Evolutionary conservation across 2,113 vertebrate species (phyloP).

Genomic region (Gymnocephalus cernua): DNA sequence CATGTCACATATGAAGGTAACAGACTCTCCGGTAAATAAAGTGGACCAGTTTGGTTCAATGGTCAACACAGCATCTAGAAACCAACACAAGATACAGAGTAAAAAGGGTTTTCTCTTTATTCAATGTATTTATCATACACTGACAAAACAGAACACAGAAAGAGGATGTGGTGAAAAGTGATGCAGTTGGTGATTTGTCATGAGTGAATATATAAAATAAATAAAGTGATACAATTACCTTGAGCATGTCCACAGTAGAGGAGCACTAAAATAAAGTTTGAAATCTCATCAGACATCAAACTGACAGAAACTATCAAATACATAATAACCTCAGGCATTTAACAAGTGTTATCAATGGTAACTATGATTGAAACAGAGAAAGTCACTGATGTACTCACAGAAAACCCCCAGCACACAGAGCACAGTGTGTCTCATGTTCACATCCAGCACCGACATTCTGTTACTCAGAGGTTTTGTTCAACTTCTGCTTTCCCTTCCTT

Average conservation of each 20-base stretch:
- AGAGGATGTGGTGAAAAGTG: not conserved
- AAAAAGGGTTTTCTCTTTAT: not conserved
- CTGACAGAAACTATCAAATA: not conserved
- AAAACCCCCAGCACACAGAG: too few relatives aligned
- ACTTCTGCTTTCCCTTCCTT: too few relatives aligned
- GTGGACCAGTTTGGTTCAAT: slow-evolving; percentile 14
- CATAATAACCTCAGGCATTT: too few relatives aligned
- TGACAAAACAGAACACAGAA: not conserved
- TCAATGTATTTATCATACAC: not conserved
- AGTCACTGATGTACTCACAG: too few relatives aligned
- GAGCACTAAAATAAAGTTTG: not conserved
- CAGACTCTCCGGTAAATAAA: not conserved
- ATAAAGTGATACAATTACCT: not conserved
- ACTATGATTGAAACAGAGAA: too few relatives aligned
- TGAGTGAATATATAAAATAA: not conserved
- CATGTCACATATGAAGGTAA: slow-evolving; percentile 6
- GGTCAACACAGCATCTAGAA: not conserved
- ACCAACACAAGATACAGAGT: not conserved
- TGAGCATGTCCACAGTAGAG: slow-evolving; percentile 5
- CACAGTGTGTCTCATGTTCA: too few relatives aligned
- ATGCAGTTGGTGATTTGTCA: not conserved
- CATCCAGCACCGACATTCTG: too few relatives aligned
- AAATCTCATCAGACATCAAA: not conserved
- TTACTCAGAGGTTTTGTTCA: too few relatives aligned
- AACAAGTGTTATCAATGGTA: not conserved